These are phyloP conservation scores for Dromius quadrimaculatus DNA, from an alignment of 2,888 invertebrate species.

Conservation along the genomic window DNA sequence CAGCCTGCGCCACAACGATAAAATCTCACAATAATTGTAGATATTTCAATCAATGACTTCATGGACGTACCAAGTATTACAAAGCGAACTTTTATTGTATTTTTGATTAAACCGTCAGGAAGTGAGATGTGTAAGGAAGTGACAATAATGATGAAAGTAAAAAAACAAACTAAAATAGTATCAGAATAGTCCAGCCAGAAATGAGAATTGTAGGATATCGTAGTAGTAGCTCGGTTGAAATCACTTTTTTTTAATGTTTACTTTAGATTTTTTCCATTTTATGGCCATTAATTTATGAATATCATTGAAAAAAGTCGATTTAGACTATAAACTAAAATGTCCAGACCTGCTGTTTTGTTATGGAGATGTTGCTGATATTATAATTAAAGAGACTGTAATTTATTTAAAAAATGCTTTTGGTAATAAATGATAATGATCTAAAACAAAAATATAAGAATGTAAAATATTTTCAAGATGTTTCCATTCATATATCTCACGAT, in stretches of 20 bases:
- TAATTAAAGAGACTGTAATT: constrained; percentile 5
- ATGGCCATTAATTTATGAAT: constrained; percentile 38
- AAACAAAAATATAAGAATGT: constrained; percentile 14
- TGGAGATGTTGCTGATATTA: constrained; percentile 28
- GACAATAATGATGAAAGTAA: constrained; percentile 38
- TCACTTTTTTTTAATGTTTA: constrained; percentile 28
- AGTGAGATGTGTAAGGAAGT: constrained; percentile 33
- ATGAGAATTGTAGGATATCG: constrained; percentile 5
- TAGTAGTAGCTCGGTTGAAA: constrained; percentile 43
- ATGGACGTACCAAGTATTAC: constrained; percentile 41
- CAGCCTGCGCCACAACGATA: constrained; percentile 66
- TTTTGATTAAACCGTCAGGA: constrained; percentile 28
- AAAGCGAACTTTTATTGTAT: constrained; percentile 30
- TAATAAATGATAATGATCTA: constrained; percentile 10
- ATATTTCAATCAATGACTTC: constrained; percentile 7
- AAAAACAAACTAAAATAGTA: background rate
- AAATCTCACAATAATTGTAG: constrained; percentile 54
- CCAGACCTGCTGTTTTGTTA: too few relatives aligned
- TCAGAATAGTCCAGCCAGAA: constrained; percentile 5
- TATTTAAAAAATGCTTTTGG: background rate
- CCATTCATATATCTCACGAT: constrained; percentile 8
- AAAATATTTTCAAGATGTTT: constrained; percentile 16
- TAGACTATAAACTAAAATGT: too few relatives aligned
- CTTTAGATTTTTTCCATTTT: constrained; percentile 28
- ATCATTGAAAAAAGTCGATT: constrained; percentile 7